Base-by-base conservation (phyloP, 2,797 vertebrate species). In the Jordanella pulchra region DNA sequence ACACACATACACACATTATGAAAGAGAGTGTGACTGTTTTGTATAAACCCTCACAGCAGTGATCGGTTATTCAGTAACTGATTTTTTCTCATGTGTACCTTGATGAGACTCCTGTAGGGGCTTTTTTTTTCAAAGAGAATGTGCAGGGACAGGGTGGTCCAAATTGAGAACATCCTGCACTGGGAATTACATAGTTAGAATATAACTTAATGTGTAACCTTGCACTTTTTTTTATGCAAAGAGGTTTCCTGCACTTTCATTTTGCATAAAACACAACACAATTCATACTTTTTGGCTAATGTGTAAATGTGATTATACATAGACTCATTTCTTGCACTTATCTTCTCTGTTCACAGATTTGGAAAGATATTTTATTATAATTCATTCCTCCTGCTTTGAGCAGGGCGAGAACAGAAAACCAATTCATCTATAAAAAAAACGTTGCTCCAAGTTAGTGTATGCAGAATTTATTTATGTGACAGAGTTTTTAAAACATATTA, bases 11-110 rank as follows among this genome's bases (percentile, higher is more conserved):
- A 74, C 64, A 55, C 65, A 69, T 65, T 79, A 32, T 65, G 69
- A 77, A 77, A 85, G 28, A 58, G 32, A 39, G 13, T 55, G 27
- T 70, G 45, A 69, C 42, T 58, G 7, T 69, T 76, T 55, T 44
- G 30, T 53, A 47, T 25, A n/a, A 73, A 64, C 48, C 70, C 61
- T 27, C 32, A 11, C 35, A 28, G 50, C 63, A 71, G 45, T 74
- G 42, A 69, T 58, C 18, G 17, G 75, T 79, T 65, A 70, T 39
- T 77, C 63, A 77, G 12, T 76, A 48, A 67, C 15, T 75, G 75
- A 82, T 72, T 63, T n/a, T n/a, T 15, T 75, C 51, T 47, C 45
- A 30, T 60, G 23, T 76, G 80, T 69, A 76, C 64, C 50, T 69
- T 71, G 18, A 65, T 54, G 45, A 15, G n/a, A 48, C 18, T 77